Evolutionary conservation across 2,888 invertebrate genomes (phyloP), one percentile per base, ranked within the genome.

Genomic region (Acleris laterana): DNA sequence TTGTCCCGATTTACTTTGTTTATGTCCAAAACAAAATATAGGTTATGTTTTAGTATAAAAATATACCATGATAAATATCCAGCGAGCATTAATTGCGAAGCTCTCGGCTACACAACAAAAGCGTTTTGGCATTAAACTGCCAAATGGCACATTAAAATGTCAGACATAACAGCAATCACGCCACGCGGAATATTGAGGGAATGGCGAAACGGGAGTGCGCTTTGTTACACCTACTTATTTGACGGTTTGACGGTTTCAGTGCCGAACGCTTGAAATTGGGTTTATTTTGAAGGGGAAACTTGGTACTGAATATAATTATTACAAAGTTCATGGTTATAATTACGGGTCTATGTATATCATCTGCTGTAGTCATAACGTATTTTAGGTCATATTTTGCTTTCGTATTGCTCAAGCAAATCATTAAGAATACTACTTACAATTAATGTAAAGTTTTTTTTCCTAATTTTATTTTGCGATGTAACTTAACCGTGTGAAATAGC

Each of bases 91-190:
- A 83, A 83, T 84, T 74, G 76, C 71, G 73, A 79, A 72, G 72
- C 77, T 73, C 70, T 71, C 78, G 48, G 73, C 73, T 72, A 46
- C 74, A 82, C 74, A 82, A 84, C 85, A 87, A 87, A 85, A 84
- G 85, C 79, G 74, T 72, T 74, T 62, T 82, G 83, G 75, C 82
- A 86, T 87, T 87, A 83, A 79, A 77, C 79, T 70, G 77, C 71
- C 77, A 80, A 88, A 88, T 85, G 83, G 83, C 80, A 80, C 85
- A 88, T 88, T 89, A 86, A 87, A 88, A 88, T 84, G 88, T 87
- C 88, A 88, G 83, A 83, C 78, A 74, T 74, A 72, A 72, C 69
- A 73, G 75, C 62, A 63, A 73, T 77, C 77, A 76, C 77, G 76
- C 77, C 79, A 76, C 69, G 72, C 68, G 51, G 49, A 46, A 48